Evolutionary conservation across 1,140 invertebrate species (phyloP), one percentile per base, ranked within the genome.

Genomic region (Plutomurus gul): DNA sequence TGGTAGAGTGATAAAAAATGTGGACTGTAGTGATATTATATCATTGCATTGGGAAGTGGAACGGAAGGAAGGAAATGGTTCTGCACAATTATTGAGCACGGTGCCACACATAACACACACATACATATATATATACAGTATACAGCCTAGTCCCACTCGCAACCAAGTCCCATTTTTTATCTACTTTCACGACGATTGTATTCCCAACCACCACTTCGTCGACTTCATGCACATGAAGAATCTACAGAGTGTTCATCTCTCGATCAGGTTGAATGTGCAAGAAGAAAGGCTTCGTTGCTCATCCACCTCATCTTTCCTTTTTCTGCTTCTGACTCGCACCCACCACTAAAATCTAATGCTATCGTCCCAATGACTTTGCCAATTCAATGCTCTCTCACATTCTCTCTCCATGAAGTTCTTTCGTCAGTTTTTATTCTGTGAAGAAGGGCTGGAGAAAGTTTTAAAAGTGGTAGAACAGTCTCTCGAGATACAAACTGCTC

Each of bases 211-310:
- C 20, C 18, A 51, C 47, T 47, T 18, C 11, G 8, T 8, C 18
- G 20, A 6, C 7, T 22, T 10, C 20, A 51, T 1, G 16, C 18
- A 51, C 20, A 51, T 22, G 47, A 22, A 22, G 20, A 51, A 22
- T 18, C 10, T 3, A 51, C 1, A 51, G 0, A 18, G 47, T 22
- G 25, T 8, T 51, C 10, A 51, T 8, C 18, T 51, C 18, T 51
- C 18, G 20, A 51, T 51, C 47, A 22, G 47, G 25, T 51, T 51
- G 47, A n/a, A 51, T 51, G 47, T 51, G 47, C n/a, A n/a, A n/a
- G 47, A 51, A 51, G 47, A 51, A 51, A 51, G 25, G 47, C 18
- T 51, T 51, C 47, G 47, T 51, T 51, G 47, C 47, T 51, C 47
- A 51, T 22, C 18, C 47, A n/a, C 20, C 25, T 51, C 18, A 51